Conservation (phyloP, 2,113 vertebrate species). For the Scalopus aquaticus region DNA sequence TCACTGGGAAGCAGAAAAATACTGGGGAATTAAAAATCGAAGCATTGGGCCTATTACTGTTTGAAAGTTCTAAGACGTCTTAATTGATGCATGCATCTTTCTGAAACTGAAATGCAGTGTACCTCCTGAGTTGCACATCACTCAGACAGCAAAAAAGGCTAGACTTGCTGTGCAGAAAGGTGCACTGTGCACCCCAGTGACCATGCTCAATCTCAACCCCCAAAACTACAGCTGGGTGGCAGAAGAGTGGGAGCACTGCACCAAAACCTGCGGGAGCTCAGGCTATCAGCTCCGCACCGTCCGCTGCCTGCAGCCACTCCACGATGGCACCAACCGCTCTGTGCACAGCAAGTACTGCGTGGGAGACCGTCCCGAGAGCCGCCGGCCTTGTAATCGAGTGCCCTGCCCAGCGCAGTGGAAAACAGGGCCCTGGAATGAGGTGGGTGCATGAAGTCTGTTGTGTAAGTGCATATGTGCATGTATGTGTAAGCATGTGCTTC, state of each 20-base stretch:
- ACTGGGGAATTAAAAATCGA: not conserved
- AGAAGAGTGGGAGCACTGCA: constrained; percentile 97
- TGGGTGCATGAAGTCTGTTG: constrained; percentile 69
- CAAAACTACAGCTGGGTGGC: constrained; percentile 89
- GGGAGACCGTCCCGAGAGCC: constrained; percentile 92
- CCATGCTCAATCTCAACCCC: fast-evolving
- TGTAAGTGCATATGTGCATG: too few relatives aligned
- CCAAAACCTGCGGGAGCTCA: constrained; percentile 93
- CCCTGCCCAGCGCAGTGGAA: constrained; percentile 94
- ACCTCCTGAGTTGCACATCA: fast-evolving
- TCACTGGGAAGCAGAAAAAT: not conserved
- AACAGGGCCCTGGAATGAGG: constrained; percentile 94
- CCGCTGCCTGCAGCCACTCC: constrained; percentile 92
- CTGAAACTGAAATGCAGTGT: not conserved
- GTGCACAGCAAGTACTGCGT: constrained; percentile 94
- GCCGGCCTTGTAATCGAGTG: constrained; percentile 89
- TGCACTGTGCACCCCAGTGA: fast-evolving
- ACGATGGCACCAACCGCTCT: constrained; percentile 90
- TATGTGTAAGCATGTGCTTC: not conserved
- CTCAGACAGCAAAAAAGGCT: not conserved
- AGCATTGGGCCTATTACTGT: fast-evolving
- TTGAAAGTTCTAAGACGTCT: not conserved
- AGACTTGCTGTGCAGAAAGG: not conserved
- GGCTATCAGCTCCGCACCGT: constrained; percentile 96
- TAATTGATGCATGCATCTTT: not conserved